Evolutionary conservation across 2,888 invertebrate genomes (phyloP).

Genomic region (Cephus sareptanus): DNA sequence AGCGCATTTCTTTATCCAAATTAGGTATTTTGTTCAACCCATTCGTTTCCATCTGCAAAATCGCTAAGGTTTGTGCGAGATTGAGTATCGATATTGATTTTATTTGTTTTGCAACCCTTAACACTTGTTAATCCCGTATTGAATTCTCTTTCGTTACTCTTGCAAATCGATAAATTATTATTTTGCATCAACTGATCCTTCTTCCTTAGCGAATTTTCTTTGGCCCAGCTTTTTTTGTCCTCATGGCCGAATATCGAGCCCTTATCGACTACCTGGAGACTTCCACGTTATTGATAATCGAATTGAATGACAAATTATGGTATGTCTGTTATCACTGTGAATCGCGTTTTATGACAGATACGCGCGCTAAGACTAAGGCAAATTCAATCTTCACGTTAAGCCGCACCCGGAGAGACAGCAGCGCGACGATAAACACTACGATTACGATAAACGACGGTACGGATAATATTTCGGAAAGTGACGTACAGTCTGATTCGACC

Average conservation of each 20-base stretch:
- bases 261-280: background rate
- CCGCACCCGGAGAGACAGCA: slow-evolving; percentile 39
- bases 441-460: slow-evolving; percentile 29
- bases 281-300: background rate
- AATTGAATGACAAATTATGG: background rate
- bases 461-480: slow-evolving; percentile 27
- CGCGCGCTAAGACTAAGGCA: slow-evolving; percentile 49
- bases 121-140: background rate
- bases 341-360: slow-evolving; percentile 61
- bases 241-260: background rate
- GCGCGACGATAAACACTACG: slow-evolving; percentile 27
- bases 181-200: background rate
- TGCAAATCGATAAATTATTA: background rate
- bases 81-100: background rate
- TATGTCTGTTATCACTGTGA: slow-evolving; percentile 39
- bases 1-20: background rate
- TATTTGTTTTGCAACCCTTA: background rate
- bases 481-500: slow-evolving; percentile 23
- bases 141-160: background rate
- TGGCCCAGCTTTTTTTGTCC: background rate
- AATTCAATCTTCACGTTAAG: slow-evolving; percentile 51
- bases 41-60: background rate
- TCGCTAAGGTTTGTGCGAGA: background rate
- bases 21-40: background rate
- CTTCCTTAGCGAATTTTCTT: background rate